Conservation (phyloP, 2,113 vertebrate species). For the Trogon surrucura region DNA sequence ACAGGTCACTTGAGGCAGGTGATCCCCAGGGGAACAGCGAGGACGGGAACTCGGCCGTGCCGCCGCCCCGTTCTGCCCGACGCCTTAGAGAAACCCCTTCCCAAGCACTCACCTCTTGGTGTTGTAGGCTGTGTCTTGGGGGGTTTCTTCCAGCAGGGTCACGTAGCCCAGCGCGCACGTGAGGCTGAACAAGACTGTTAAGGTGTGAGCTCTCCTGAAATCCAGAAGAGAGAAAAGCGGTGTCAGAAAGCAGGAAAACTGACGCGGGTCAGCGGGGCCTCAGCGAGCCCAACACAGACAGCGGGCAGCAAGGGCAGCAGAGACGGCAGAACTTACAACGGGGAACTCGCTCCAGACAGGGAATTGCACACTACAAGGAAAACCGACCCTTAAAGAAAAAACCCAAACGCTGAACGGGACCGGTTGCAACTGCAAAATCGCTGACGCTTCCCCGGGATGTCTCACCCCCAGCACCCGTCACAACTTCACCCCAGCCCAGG, state of each 20-base stretch:
- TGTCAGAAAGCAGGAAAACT: not conserved
- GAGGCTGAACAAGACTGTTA: constrained; percentile 95
- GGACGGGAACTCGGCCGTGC: fast-evolving
- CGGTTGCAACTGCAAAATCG: not conserved
- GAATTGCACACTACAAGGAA: not conserved
- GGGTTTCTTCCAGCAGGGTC: constrained; percentile 95
- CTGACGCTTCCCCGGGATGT: too few species aligned
- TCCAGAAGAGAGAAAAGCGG: not conserved
- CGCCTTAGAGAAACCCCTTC: not conserved
- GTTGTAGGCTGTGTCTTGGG: constrained; percentile 95
- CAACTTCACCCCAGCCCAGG: too few species aligned
- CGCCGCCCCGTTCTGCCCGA: not conserved
- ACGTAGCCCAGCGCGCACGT: constrained; percentile 94
- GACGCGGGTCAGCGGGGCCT: fast-evolving
- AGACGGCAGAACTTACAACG: too few species aligned
- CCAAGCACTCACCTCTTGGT: constrained; percentile 86
- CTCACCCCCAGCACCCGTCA: too few species aligned
- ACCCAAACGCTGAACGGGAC: not conserved
- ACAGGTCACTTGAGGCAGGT: not conserved
- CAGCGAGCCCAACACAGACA: not conserved
- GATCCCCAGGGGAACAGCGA: not conserved
- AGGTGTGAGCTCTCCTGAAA: constrained; percentile 92
- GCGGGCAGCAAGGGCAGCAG: not conserved
- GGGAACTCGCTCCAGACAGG: not conserved
- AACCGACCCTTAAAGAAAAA: not conserved